These are phyloP conservation scores for Pogonognathellus flavescens DNA, from an alignment of 1,140 invertebrate species.

Conservation along the genomic window DNA sequence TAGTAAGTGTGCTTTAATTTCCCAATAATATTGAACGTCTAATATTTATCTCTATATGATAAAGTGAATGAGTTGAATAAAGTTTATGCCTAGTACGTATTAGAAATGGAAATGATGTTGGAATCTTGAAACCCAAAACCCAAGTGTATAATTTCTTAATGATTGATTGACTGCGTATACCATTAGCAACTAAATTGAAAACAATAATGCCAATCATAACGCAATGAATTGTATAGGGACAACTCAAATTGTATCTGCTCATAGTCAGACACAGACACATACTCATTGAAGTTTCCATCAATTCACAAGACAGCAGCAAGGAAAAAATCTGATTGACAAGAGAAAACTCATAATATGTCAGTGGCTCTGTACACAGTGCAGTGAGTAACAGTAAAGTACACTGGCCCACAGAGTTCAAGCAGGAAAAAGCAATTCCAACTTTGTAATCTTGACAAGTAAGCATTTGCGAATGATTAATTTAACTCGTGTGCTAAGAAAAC, in stretches of 20 bases:
- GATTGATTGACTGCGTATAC: slow-evolving; percentile 14
- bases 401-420: background rate
- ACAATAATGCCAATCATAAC: slow-evolving; percentile 37
- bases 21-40: no score
- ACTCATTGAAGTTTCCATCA: slow-evolving; percentile 36
- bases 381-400: background rate
- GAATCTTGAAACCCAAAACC: no score
- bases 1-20: no score
- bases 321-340: slow-evolving; percentile 44
- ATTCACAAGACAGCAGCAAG: background rate
- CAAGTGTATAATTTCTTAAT: background rate
- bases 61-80: no score
- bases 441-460: slow-evolving; percentile 63
- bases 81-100: no score
- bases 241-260: background rate
- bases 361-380: background rate
- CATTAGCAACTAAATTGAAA: slow-evolving; percentile 42
- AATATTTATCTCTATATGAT: no score
- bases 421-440: slow-evolving; percentile 50
- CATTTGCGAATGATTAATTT: slow-evolving; percentile 63
- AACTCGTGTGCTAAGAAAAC: slow-evolving; percentile 61
- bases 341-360: slow-evolving; percentile 34
- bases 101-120: no score
- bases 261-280: background rate
- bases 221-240: slow-evolving; percentile 10